phyloP scores from a whole-genome alignment of 2,797 vertebrate species.

The Hydrocynus forskahlii region DNA sequence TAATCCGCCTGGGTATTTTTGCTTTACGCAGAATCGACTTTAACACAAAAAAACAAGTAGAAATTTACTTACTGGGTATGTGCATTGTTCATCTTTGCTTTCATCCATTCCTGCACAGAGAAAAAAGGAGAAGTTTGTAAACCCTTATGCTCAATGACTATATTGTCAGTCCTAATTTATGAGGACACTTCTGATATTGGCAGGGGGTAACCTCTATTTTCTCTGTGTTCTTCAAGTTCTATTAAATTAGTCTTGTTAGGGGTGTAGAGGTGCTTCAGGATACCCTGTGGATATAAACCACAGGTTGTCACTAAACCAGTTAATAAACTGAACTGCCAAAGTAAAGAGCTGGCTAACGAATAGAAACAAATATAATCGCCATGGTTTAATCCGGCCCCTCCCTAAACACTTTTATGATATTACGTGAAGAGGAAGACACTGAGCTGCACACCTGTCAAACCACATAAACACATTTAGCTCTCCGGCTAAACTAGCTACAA shows the following conservation, averaged over 20 bases:
- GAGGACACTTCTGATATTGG: not conserved
- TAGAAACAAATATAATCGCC: not conserved
- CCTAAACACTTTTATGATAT: not conserved
- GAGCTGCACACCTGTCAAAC: not conserved
- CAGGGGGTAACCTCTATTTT: not conserved
- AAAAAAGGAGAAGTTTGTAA: no score
- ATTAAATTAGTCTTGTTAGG: not conserved
- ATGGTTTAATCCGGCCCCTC: not conserved
- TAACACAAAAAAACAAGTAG: not conserved
- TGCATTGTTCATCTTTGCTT: not conserved
- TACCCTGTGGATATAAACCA: not conserved
- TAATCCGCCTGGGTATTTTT: not conserved
- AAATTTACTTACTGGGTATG: conserved; percentile 39
- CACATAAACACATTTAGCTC: not conserved
- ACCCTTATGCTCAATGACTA: no score
- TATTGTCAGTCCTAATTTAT: not conserved
- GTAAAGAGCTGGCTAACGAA: not conserved
- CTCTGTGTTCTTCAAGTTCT: not conserved
- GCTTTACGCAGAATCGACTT: not conserved
- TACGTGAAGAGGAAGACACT: not conserved
- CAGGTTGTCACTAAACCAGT: not conserved
- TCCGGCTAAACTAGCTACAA: not conserved
- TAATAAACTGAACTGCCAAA: not conserved
- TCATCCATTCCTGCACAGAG: conserved; percentile 40
- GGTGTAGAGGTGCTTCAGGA: not conserved